Evolutionary conservation across 2,113 vertebrate genomes (phyloP), one percentile per base, ranked within the genome.

Genomic region (Brachyhypopomus gauderio): DNA sequence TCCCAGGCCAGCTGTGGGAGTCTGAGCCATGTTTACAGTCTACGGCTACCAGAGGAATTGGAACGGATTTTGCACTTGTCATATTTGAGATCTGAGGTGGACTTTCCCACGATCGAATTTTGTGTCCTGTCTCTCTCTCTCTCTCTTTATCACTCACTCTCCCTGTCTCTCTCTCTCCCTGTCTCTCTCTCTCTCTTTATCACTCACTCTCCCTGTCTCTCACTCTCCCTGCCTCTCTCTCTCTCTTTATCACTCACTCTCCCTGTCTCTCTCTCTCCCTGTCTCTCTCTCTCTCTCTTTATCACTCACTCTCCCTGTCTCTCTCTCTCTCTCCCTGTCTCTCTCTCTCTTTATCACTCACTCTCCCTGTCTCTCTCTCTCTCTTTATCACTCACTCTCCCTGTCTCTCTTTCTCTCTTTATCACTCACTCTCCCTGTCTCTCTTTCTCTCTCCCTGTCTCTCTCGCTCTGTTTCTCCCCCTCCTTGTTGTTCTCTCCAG

Each of bases 21-120:
- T 12, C 11, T 12, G 45, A 52, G 45, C 12, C 45, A 14, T 75
- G 52, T 77, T 77, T 82, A 72, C 19, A 14, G 45, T 52, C 64
- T 38, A 27, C 38, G 6, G 38, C 69, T 30, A 36, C 17, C 45
- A 78, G 77, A 77, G 45, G 64, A 81, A 79, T 55, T 55, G 77
- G 72, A 78, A 56, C 20, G 23, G 34, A 58, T 79, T 79, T 75
- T 62, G 41, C 23, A 52, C 76, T 81, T 34, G 72, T 76, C 75
- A 72, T 83, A 69, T 83, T 55, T 16, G 71, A 69, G 77, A 71
- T 59, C 56, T 41, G 38, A 83, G 66, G 45, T 52, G 63, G 64
- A 80, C 80, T 83, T 86, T 87, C 83, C 78, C 86, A 85, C 86
- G 63, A 30, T 87, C 64, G 17, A 77, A 72, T 60, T 72, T 30